Percentiles rank a stretch among this genome's conserved stretches.
These are phyloP conservation scores for Theocolax elegans DNA, from an alignment of 1,140 invertebrate species.

Conservation along the genomic window DNA sequence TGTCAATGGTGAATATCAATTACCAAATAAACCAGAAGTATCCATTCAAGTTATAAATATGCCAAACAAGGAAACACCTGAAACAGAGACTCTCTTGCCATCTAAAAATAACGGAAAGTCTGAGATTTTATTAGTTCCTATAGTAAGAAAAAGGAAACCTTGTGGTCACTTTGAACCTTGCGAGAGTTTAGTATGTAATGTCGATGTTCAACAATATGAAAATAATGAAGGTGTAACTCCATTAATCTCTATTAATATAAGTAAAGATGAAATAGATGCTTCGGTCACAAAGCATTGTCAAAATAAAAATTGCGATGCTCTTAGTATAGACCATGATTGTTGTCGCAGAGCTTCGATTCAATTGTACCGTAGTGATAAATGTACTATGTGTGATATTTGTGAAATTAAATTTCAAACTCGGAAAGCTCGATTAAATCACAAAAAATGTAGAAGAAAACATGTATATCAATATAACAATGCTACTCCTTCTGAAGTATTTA, in stretches of 20 bases:
- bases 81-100: constrained; percentile 52
- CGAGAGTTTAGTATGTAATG: constrained; percentile 59
- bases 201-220: constrained; percentile 55
- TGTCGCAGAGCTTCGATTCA: constrained; percentile 56
- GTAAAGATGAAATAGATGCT: constrained; percentile 57
- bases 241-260: constrained; percentile 55
- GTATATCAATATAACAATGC: constrained; percentile 57
- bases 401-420: constrained; percentile 50
- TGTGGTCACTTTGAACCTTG: constrained; percentile 61
- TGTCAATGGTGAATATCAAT: constrained; percentile 31
- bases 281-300: constrained; percentile 57
- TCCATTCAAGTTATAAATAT: constrained; percentile 40
- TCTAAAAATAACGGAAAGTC: constrained; percentile 60
- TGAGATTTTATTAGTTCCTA: constrained; percentile 55
- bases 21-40: constrained; percentile 47
- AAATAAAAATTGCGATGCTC: constrained; percentile 56
- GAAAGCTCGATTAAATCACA: constrained; percentile 56
- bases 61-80: constrained; percentile 34
- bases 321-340: constrained; percentile 61
- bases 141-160: constrained; percentile 50
- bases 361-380: constrained; percentile 53
- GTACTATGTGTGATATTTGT: constrained; percentile 58
- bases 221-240: constrained; percentile 52
- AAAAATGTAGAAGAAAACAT: constrained; percentile 57
- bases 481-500: constrained; percentile 51